A percentile compares a stretch with the other conserved stretches of the same genome.
These are phyloP conservation scores for Phoxinus phoxinus DNA, from an alignment of 2,113 vertebrate genomes.

Conservation along the genomic window DNA sequence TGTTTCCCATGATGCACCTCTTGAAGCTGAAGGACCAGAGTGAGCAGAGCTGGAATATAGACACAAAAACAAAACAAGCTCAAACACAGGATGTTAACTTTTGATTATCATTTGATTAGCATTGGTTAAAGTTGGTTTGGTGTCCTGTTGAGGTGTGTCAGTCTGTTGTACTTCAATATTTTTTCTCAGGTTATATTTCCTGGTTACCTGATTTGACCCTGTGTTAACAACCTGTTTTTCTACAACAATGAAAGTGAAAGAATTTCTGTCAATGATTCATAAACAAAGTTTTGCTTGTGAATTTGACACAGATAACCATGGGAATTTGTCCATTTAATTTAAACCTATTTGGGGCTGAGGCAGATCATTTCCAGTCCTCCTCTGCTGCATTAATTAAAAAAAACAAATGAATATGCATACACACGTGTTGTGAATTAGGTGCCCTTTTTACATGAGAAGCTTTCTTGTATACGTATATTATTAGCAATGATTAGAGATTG, in stretches of 20 bases:
- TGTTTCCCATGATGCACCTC: conserved; percentile 4
- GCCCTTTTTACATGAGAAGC: no score
- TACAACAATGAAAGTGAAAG: not conserved
- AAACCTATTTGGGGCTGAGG: not conserved
- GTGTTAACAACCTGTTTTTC: not conserved
- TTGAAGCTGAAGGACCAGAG: not conserved
- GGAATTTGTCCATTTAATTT: not conserved
- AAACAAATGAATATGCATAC: not conserved
- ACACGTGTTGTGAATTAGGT: not conserved
- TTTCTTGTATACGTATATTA: not conserved
- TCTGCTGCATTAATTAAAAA: not conserved
- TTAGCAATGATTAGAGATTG: not conserved
- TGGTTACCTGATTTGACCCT: not conserved
- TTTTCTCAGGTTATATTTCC: not conserved
- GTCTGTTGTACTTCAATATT: not conserved
- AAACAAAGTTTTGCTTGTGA: no score
- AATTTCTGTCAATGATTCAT: not conserved
- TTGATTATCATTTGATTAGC: not conserved
- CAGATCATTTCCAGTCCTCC: no score
- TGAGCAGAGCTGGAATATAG: not conserved
- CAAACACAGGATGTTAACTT: not conserved
- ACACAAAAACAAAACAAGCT: not conserved
- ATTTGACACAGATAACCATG: not conserved
- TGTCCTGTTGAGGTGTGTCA: not conserved
- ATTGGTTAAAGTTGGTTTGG: not conserved